Conservation (phyloP, 1,140 invertebrate genomes). For the Drosophila azteca region DNA sequence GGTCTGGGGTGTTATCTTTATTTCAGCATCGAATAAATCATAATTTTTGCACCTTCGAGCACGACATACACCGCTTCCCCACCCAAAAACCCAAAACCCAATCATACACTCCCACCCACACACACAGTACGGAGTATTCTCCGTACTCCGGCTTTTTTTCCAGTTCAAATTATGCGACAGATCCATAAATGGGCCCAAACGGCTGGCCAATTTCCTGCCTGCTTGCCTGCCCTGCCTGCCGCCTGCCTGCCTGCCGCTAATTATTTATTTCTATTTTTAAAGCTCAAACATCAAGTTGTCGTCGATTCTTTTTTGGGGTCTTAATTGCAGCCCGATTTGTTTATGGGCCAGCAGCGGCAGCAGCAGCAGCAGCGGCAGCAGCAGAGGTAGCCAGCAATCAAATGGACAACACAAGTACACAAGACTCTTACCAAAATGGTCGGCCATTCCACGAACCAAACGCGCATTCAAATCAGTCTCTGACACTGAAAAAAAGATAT, state of each 20-base stretch:
- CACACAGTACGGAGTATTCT: background rate
- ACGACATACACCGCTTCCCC: constrained; percentile 15
- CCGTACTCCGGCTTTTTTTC: constrained; percentile 27
- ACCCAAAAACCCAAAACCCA: constrained; percentile 12
- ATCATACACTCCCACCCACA: background rate
- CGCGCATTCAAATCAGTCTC: constrained; percentile 71
- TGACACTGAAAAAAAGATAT: constrained; percentile 42
- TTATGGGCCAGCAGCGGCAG: constrained; percentile 55
- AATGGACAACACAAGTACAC: constrained; percentile 50
- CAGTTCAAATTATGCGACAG: constrained; percentile 26
- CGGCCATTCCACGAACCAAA: constrained; percentile 45
- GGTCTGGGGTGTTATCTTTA: constrained; percentile 45
- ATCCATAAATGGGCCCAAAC: constrained; percentile 33
- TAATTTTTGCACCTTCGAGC: constrained; percentile 47
- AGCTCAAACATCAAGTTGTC: constrained; percentile 8
- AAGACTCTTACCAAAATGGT: constrained; percentile 58
- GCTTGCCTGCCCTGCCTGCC: background rate
- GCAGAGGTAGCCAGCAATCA: constrained; percentile 27
- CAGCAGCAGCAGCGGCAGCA: constrained; percentile 11
- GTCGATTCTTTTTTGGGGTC: background rate
- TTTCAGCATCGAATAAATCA: constrained; percentile 47
- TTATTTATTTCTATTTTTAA: constrained; percentile 61
- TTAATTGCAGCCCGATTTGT: constrained; percentile 73
- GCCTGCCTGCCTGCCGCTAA: constrained; percentile 16
- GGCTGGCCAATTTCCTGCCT: constrained; percentile 54